phyloP scores from a whole-genome alignment of 1,140 invertebrate genomes.

The Ips nitidus region DNA sequence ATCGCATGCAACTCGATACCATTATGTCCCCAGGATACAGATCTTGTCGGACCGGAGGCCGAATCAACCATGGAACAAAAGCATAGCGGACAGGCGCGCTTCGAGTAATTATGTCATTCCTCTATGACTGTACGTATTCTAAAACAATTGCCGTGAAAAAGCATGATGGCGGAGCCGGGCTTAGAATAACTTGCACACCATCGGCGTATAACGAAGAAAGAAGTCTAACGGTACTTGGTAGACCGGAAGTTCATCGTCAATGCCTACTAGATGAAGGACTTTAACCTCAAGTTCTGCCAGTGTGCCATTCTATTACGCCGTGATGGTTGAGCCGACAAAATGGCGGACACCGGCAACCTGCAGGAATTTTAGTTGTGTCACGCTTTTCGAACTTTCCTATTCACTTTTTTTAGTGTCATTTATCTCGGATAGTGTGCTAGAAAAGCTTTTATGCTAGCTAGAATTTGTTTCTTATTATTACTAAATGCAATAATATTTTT shows the following conservation, averaged over 20 bases:
- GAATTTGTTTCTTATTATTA: too few species aligned
- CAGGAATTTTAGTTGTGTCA: slow-evolving; percentile 13
- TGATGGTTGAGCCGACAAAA: slow-evolving; percentile 17
- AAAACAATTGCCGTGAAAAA: slow-evolving; percentile 22
- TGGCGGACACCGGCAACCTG: slow-evolving; percentile 12
- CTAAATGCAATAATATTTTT: too few species aligned
- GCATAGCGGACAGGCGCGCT: background rate
- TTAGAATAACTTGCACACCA: slow-evolving; percentile 25
- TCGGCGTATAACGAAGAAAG: slow-evolving; percentile 26
- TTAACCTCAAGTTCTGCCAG: slow-evolving; percentile 44
- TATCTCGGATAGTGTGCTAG: too few species aligned
- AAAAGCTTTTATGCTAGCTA: too few species aligned
- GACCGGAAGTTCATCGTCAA: slow-evolving; percentile 49
- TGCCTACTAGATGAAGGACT: slow-evolving; percentile 47
- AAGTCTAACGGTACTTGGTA: slow-evolving; percentile 45
- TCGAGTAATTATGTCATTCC: slow-evolving; percentile 3
- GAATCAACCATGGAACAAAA: too few species aligned
- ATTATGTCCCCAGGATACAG: too few species aligned
- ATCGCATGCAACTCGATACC: too few species aligned
- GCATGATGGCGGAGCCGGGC: slow-evolving; percentile 7
- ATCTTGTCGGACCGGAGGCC: too few species aligned
- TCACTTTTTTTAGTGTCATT: too few species aligned
- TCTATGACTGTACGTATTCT: background rate
- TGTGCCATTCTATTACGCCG: slow-evolving; percentile 43
- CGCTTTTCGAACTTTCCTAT: too few species aligned